These are phyloP conservation scores for Melanocharis versteri DNA, from an alignment of 2,113 vertebrate species.

Conservation along the genomic window DNA sequence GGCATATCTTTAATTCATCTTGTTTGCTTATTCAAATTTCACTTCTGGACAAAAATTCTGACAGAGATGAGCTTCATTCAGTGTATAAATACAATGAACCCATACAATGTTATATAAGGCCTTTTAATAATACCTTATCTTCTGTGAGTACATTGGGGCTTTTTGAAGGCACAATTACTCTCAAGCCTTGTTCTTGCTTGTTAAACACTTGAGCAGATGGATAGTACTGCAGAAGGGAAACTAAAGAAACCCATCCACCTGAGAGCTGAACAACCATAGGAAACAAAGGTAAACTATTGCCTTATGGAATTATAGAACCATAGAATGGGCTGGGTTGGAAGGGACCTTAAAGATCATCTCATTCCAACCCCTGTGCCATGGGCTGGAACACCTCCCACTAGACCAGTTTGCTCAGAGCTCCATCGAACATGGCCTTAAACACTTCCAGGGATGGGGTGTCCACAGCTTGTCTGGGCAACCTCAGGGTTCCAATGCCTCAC, in stretches of 20 bases:
- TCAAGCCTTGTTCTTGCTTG: not conserved
- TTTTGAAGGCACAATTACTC: not conserved
- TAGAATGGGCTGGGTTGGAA: not conserved
- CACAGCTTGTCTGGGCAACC: rapidly evolving
- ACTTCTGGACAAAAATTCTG: not conserved
- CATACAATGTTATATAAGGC: not conserved
- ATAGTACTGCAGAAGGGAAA: not conserved
- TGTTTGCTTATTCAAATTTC: not conserved
- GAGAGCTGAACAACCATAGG: not conserved
- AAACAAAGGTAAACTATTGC: not conserved
- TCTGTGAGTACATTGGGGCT: not conserved
- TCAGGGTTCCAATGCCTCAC: not conserved
- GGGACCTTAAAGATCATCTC: not conserved
- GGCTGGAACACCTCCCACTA: not conserved
- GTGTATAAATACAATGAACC: not conserved
- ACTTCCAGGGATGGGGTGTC: not conserved
- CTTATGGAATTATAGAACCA: not conserved
- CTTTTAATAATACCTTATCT: not conserved
- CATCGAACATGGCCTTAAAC: not conserved
- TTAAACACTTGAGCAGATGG: not conserved
- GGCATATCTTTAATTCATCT: not conserved
- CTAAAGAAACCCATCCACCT: not conserved
- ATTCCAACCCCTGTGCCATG: not conserved
- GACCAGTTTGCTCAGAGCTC: rapidly evolving
- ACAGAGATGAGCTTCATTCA: not conserved